Evolutionary conservation across 2,797 vertebrate species (phyloP).

Genomic region (Mus minutoides): DNA sequence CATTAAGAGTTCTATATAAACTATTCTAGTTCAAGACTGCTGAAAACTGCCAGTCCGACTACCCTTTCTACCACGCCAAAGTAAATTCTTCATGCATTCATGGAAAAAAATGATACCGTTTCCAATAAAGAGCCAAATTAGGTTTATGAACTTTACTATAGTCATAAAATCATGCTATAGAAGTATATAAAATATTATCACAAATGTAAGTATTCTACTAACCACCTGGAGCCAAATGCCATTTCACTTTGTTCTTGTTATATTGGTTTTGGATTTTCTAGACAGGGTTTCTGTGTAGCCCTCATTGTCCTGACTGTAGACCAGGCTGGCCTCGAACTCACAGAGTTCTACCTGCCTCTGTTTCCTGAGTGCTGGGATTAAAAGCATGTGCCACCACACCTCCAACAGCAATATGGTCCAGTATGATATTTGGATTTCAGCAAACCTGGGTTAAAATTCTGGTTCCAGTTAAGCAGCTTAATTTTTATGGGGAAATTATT

Average conservation of each 20-base stretch:
- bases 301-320: neutral
- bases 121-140: conserved; percentile 45
- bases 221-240: neutral
- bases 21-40: neutral
- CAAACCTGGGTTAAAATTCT: conserved; percentile 31
- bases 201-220: conserved; percentile 54
- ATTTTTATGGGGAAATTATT: conserved; percentile 50
- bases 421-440: conserved; percentile 37
- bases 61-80: neutral
- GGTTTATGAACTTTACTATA: conserved; percentile 49
- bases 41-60: neutral
- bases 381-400: neutral
- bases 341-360: neutral
- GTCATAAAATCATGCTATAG: conserved; percentile 48
- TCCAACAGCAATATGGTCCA: neutral
- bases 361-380: neutral
- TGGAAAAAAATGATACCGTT: conserved; percentile 13
- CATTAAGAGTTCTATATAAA: neutral
- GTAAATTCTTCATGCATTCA: conserved; percentile 52
- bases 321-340: neutral
- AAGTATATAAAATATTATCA: neutral
- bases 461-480: conserved; percentile 17
- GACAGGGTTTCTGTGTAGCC: neutral
- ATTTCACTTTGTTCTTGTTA: neutral
- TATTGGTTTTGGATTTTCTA: neutral